Evolutionary conservation across 2,888 invertebrate species (phyloP), one percentile per base, ranked within the genome.

Genomic region (Taenaris catops): DNA sequence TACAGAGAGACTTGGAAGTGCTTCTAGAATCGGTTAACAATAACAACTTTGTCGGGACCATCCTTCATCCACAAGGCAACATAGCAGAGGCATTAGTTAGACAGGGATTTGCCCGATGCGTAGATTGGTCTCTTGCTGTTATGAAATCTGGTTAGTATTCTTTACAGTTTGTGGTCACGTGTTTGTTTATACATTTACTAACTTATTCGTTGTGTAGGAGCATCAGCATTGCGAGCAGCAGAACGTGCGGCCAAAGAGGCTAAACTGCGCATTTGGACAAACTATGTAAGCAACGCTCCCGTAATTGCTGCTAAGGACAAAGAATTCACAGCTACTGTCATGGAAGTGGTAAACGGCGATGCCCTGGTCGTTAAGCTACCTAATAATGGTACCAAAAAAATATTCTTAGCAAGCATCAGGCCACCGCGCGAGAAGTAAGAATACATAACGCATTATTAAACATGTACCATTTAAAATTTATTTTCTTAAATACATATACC

Each of bases 291-390:
- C 12, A 91, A 89, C 46, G 90, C 91, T 2, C 92, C 93, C 0
- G 87, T 91, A 46, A 90, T 94, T 29, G 89, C 92, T 8, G 91
- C 92, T 2, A 94, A 94, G 63, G 94, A 94, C 51, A 93, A 93
- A 54, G 96, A 96, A 55, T 96, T 93, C 58, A 88, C 88, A 3
- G 97, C 93, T 1, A 92, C 91, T 1, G 96, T 97, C 0, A 86
- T 95, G 8, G 99, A 99, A 76, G 92, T 98, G 18, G 92, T 96
- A 2, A 97, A 97, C 63, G 99, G 96, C 0, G 99, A 99, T 80
- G 95, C 97, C 0, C 81, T 99, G 16, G 91, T 94, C 29, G 91
- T 99, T 0, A 96, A 96, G 67, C 84, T 93, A 34, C 81, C 91
- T 11, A 94, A 93, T 62, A 94, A 94, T 18, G 89, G 91, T 18